phyloP scores from a whole-genome alignment of 2,888 invertebrate species.

The Trichogramma evanescens region DNA sequence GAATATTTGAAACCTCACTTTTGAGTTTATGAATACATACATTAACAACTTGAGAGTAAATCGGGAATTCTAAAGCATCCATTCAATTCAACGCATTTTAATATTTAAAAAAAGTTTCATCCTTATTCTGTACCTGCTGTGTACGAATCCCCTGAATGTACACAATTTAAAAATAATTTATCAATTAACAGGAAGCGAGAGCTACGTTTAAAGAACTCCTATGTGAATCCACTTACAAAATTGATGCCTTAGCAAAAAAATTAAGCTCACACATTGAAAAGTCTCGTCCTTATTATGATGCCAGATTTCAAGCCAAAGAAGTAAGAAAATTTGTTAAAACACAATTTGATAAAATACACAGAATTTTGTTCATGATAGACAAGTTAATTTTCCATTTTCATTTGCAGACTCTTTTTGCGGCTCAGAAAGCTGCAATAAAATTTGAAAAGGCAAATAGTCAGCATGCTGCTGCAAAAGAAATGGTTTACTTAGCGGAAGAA shows the following conservation, averaged over 20 bases:
- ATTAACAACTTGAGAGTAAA: too few species aligned
- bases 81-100: background rate
- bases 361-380: background rate
- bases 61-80: too few species aligned
- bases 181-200: constrained; percentile 61
- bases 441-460: constrained; percentile 87
- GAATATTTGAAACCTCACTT: too few species aligned
- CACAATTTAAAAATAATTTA: constrained; percentile 7
- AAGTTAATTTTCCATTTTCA: constrained; percentile 3
- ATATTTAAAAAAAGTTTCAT: background rate
- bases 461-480: constrained; percentile 86
- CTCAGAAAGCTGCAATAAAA: constrained; percentile 70
- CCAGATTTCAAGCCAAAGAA: constrained; percentile 75
- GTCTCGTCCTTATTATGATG: constrained; percentile 85
- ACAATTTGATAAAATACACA: background rate
- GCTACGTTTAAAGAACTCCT: constrained; percentile 73
- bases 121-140: background rate
- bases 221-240: constrained; percentile 74
- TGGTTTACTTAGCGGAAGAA: constrained; percentile 76
- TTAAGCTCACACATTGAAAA: constrained; percentile 78
- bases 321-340: constrained; percentile 44
- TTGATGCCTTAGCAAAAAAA: constrained; percentile 74
- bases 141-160: background rate
- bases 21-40: too few species aligned
- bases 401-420: constrained; percentile 66